These are phyloP conservation scores for Acronicta alni DNA, from an alignment of 2,888 invertebrate species.

Conservation along the genomic window DNA sequence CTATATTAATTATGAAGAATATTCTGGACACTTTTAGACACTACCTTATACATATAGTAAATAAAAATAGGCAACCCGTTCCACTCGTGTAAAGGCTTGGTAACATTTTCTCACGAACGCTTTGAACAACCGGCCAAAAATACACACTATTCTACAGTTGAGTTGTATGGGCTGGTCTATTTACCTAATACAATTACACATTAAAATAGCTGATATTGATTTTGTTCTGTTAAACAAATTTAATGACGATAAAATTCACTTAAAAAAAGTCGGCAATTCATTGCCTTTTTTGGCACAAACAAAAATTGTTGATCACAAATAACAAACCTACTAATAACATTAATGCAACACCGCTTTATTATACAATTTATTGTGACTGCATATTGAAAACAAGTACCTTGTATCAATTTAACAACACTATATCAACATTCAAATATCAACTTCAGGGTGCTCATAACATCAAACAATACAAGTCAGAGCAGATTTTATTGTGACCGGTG, in stretches of 20 bases:
- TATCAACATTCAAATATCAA: conserved; percentile 18
- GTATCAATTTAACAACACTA: conserved; percentile 26
- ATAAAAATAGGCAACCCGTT: too few relatives aligned
- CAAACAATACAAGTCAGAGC: conserved; percentile 16
- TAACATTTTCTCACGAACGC: too few relatives aligned
- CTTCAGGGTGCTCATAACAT: conserved; percentile 9
- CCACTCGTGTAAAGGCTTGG: too few relatives aligned
- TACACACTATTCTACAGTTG: too few relatives aligned
- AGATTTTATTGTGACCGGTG: not conserved
- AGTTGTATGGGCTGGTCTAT: too few relatives aligned
- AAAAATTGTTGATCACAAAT: conserved; percentile 32
- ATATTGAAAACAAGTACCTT: conserved; percentile 38
- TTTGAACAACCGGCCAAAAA: too few relatives aligned
- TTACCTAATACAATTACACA: too few relatives aligned
- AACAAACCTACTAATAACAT: conserved; percentile 37
- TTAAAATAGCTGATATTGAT: too few relatives aligned
- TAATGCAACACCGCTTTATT: conserved; percentile 34
- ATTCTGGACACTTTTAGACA: too few relatives aligned
- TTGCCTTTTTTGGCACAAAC: conserved; percentile 15
- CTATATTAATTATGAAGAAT: conserved; percentile 6
- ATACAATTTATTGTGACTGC: conserved; percentile 33
- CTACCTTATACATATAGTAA: too few relatives aligned
- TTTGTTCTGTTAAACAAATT: too few relatives aligned
- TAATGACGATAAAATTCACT: not conserved
- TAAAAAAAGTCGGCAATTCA: conserved; percentile 13